These are phyloP conservation scores for Luperina testacea DNA, from an alignment of 2,888 invertebrate genomes.

Conservation along the genomic window DNA sequence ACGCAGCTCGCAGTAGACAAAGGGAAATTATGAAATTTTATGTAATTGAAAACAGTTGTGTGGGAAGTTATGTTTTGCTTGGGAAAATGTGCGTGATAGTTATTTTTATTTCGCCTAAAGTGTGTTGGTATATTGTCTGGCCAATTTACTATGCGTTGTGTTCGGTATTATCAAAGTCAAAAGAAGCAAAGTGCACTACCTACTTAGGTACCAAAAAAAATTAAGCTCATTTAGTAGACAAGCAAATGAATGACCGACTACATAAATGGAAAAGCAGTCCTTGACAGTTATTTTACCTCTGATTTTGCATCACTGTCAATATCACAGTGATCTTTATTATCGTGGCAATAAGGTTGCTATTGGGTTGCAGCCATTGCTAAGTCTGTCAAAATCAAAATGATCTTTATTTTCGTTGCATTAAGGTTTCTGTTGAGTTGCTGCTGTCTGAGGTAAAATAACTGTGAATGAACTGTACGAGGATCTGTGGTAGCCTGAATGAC, in stretches of 20 bases:
- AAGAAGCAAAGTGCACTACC: no score
- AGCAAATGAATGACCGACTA: neutral
- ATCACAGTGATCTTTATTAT: neutral
- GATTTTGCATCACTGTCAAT: neutral
- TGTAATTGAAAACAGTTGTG: conserved; percentile 9
- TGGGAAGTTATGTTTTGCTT: neutral
- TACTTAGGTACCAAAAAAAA: neutral
- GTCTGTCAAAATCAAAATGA: no score
- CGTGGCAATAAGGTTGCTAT: neutral
- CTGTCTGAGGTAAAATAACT: neutral
- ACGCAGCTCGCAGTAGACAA: neutral
- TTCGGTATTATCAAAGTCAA: neutral
- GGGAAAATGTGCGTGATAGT: neutral
- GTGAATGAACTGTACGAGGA: neutral
- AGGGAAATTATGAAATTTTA: neutral
- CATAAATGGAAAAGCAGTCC: neutral
- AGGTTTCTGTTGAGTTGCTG: neutral
- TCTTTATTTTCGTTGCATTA: no score
- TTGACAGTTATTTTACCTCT: neutral
- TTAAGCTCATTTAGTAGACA: neutral
- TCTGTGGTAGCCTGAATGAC: neutral
- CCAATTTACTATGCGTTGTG: neutral
- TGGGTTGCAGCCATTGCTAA: neutral
- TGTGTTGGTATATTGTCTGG: neutral
- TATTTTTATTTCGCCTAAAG: neutral